Percentiles rank a stretch among this genome's conserved stretches.
Conservation (phyloP, 2,113 vertebrate species). For the Xiphophorus couchianus region DNA sequence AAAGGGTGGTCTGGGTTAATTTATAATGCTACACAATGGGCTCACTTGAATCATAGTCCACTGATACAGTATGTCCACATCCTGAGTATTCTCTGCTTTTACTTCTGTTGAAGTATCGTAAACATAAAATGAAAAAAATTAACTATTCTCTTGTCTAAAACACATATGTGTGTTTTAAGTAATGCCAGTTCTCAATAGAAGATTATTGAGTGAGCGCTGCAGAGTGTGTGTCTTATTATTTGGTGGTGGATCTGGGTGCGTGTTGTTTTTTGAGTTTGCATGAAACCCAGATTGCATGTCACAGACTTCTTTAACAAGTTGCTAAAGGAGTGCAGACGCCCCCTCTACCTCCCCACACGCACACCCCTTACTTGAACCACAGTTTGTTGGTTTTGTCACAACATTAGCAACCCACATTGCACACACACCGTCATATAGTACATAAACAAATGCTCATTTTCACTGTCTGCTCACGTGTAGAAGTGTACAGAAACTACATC, state of each 20-base stretch:
- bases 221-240: background rate
- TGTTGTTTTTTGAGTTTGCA: conserved; percentile 7
- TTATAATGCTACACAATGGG: conserved; percentile 8
- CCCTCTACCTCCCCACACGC: background rate
- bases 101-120: background rate
- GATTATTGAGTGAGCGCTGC: background rate
- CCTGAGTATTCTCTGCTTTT: conserved; percentile 1
- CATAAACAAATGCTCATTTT: conserved; percentile 30
- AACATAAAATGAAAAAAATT: background rate
- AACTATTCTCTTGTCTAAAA: background rate
- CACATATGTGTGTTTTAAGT: background rate
- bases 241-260: background rate
- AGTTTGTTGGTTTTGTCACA: conserved; percentile 55
- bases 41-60: background rate
- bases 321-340: conserved; percentile 37
- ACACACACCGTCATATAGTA: conserved; percentile 6
- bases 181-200: background rate
- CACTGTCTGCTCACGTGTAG: conserved; percentile 33
- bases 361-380: conserved; percentile 44
- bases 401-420: conserved; percentile 48
- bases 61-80: conserved; percentile 3
- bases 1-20: conserved; percentile 11
- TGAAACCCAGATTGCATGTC: conserved; percentile 26
- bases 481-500: conserved; percentile 10
- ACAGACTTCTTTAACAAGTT: background rate